Evolutionary conservation across 1,140 invertebrate species (phyloP).

Genomic region (Drosophila repletoides): DNA sequence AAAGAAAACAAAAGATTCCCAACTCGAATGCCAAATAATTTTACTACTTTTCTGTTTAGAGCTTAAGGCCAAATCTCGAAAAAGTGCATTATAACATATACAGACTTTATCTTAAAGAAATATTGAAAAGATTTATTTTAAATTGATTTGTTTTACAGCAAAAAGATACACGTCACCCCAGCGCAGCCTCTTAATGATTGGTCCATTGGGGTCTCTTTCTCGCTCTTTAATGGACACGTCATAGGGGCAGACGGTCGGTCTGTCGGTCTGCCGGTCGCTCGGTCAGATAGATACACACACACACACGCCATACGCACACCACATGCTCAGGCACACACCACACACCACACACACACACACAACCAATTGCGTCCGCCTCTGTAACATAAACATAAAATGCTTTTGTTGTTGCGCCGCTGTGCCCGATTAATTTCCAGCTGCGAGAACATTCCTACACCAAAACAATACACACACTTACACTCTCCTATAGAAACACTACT

Average conservation of each 20-base stretch:
- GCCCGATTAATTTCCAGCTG: conserved; percentile 72
- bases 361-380: conserved; percentile 40
- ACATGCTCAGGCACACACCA: too few relatives aligned
- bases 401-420: conserved; percentile 59
- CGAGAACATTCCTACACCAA: conserved; percentile 67
- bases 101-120: conserved; percentile 21
- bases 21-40: conserved; percentile 69
- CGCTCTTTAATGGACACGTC: conserved; percentile 59
- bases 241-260: conserved; percentile 25
- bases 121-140: neutral
- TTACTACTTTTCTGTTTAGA: conserved; percentile 48
- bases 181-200: conserved; percentile 12
- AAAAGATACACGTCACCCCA: conserved; percentile 67
- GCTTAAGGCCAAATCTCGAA: conserved; percentile 20
- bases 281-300: conserved; percentile 31
- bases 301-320: conserved; percentile 1
- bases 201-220: conserved; percentile 43
- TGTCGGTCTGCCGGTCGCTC: too few relatives aligned
- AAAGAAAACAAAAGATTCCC: conserved; percentile 25
- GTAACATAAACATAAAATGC: conserved; percentile 74
- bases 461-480: conserved; percentile 4
- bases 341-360: conserved; percentile 3
- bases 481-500: too few relatives aligned
- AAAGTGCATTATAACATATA: conserved; percentile 51
- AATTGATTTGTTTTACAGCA: conserved; percentile 51